Evolutionary conservation across 2,797 vertebrate species (phyloP), one percentile per base, ranked within the genome.

Genomic region (Microtus obscurus): DNA sequence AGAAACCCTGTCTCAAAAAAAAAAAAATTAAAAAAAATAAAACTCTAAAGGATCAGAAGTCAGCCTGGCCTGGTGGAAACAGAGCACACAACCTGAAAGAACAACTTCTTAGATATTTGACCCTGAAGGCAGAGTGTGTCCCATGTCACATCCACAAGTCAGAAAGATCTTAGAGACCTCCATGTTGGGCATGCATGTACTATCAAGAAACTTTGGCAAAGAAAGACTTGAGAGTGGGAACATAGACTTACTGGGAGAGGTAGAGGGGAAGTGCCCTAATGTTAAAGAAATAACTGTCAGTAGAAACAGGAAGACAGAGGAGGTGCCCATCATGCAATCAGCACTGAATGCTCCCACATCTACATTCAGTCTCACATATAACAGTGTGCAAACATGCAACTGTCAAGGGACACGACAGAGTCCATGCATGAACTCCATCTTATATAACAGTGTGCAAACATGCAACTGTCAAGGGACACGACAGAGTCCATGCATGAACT

Each of bases 171-270:
- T 29, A 7, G 13, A 40, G 10, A 13, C 3, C 0, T 19, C 14
- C 0, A 0, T 25, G n/a, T 14, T 21, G 87, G 76, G 76, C 0
- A 0, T 1, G 76, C 0, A 0, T 1, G 25, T 11, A 34, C 27
- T 59, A 67, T 78, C 17, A 61, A 61, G 77, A 48, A 11, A 17
- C 13, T 43, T 4, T 11, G 14, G 21, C 59, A 74, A 73, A 81
- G 34, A 53, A 51, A 59, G 63, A 19, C 9, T 43, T 74, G 71
- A 63, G 37, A 83, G 2, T 40, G 40, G 17, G 17, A 37, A 34
- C 31, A 1, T 0, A 6, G 40, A 29, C 1, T 40, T 34, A 40
- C 13, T 8, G 6, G 61, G 69, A 43, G 27, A 4, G 6, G 12
- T 27, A 51, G 27, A 1, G 21, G 12, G 3, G 37, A 63, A 23